Base-by-base conservation (phyloP, 2,113 vertebrate genomes). In the Columba janthina region DNA sequence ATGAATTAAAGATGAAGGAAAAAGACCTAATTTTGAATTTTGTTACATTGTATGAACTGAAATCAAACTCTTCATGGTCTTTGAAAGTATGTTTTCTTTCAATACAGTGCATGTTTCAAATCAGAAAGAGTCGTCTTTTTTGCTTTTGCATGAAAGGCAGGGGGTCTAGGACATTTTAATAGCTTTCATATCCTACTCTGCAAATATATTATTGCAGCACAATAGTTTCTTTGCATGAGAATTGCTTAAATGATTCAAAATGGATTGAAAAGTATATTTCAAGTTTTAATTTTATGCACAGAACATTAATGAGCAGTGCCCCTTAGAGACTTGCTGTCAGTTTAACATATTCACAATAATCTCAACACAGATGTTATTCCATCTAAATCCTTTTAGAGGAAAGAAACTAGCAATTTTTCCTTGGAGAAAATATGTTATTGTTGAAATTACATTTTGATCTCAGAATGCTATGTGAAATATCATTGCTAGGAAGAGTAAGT, bases 221-320 rank as follows among this genome's bases (percentile, higher is more conserved):
- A 98, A 98, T 98, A 97, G 97, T 98, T 97, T 97, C 97, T 98
- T 98, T 97, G 98, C 98, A 90, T 97, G 93, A 98, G 96, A 98
- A 98, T 97, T 97, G 94, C 97, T 97, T 97, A 98, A 98, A 98
- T 98, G 96, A 97, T 98, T 98, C 95, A 97, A 98, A 98, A 97
- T 97, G 97, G 97, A 97, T 98, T 96, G 98, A 96, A 97, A 98
- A 98, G 97, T 97, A 97, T 98, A 98, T 98, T 98, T 98, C 96
- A 94, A 88, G 97, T 98, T 98, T 98, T 98, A 98, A 98, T 98
- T 98, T 98, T 98, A 98, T 98, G 98, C 98, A 91, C 96, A 95
- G 97, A 97, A 94, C 98, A 97, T 98, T 98, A 98, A 98, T 98
- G 98, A 98, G 97, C 50, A 50, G 94, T 95, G 97, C 62, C 97